A percentile compares a stretch with the other conserved stretches of the same genome.
phyloP scores from a whole-genome alignment of 2,113 vertebrate species.

The Gallinago media region DNA sequence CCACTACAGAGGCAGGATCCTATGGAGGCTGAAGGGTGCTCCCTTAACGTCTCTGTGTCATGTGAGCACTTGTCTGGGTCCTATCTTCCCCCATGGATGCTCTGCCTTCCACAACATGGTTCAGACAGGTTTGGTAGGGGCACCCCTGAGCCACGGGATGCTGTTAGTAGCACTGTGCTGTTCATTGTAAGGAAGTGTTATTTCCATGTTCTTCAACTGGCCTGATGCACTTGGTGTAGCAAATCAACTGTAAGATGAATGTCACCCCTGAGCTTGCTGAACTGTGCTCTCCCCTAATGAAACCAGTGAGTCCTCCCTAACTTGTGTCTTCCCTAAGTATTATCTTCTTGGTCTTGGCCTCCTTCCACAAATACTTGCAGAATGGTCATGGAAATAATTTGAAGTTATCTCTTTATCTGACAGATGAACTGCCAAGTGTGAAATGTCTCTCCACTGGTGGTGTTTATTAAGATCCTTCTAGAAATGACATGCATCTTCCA shows the following conservation, averaged over 20 bases:
- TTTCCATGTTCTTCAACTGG: neutral
- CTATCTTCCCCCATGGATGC: neutral
- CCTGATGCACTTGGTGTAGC: neutral
- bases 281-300: neutral
- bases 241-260: neutral
- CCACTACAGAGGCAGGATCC: neutral
- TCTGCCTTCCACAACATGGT: neutral
- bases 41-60: rapidly evolving
- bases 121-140: neutral
- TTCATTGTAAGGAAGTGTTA: neutral
- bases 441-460: conserved; percentile 48
- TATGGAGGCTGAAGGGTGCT: neutral
- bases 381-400: conserved; percentile 32
- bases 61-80: neutral
- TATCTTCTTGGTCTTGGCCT: neutral
- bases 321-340: neutral
- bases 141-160: neutral
- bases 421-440: conserved; percentile 39
- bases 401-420: conserved; percentile 54
- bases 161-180: neutral
- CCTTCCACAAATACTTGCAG: conserved; percentile 6
- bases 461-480: conserved; percentile 55
- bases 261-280: neutral
- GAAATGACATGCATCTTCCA: conserved; percentile 57
- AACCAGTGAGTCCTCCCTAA: neutral